A percentile compares a stretch with the other conserved stretches of the same genome.
phyloP scores from a whole-genome alignment of 1,140 invertebrate genomes.

The Globodera rostochiensis region DNA sequence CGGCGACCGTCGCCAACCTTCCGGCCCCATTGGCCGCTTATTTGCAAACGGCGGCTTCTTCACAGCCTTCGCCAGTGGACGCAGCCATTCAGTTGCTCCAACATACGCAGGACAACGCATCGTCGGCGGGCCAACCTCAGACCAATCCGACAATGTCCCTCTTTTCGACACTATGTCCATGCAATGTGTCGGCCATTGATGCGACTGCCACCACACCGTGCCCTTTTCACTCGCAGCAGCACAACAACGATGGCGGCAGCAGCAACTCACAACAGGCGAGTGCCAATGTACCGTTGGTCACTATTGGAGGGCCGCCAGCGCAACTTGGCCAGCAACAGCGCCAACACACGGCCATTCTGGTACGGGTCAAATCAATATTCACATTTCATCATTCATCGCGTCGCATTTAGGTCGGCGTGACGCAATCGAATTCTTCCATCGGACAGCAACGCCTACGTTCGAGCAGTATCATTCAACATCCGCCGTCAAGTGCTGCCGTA shows the following conservation, averaged over 20 bases:
- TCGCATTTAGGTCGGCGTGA: not conserved
- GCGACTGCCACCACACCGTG: not conserved
- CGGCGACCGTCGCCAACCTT: conserved; percentile 15
- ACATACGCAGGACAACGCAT: not conserved
- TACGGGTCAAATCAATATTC: not conserved
- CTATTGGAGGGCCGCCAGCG: not conserved
- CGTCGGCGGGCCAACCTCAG: not conserved
- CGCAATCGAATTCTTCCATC: not conserved
- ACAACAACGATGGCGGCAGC: not conserved
- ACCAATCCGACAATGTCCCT: not conserved
- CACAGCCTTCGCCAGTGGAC: not conserved
- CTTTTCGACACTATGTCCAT: not conserved
- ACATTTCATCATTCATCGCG: not conserved
- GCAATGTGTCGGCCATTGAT: not conserved
- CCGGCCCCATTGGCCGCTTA: not conserved
- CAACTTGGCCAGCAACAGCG: conserved; percentile 18
- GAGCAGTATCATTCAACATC: no score
- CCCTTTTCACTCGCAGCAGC: not conserved
- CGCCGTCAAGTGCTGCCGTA: conserved; percentile 6
- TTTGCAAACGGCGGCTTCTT: not conserved
- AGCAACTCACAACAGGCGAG: not conserved
- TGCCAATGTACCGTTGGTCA: not conserved
- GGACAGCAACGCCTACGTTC: no score
- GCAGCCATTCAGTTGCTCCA: conserved; percentile 4
- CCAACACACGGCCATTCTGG: conserved; percentile 6